Evolutionary conservation across 2,113 vertebrate genomes (phyloP).

Genomic region (Poeciliopsis retropinna): DNA sequence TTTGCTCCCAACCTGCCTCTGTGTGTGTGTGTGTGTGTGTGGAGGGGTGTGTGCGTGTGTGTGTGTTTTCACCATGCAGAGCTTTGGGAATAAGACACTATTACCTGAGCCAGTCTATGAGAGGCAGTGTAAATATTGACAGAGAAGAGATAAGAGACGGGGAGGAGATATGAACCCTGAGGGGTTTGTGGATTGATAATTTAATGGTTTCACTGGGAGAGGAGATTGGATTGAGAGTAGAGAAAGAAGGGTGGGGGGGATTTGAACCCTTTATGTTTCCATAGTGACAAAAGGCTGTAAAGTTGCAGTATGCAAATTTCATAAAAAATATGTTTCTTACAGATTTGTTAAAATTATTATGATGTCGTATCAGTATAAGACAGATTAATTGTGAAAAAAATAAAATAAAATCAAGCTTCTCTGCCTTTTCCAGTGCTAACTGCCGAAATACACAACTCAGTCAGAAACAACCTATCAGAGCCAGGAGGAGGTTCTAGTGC

Average conservation of each 20-base stretch:
- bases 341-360: no score
- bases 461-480: no score
- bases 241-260: conserved; percentile 16
- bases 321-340: no score
- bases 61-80: conserved; percentile 19
- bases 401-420: no score
- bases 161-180: conserved; percentile 55
- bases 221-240: conserved; percentile 45
- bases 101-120: conserved; percentile 63
- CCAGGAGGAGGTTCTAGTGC: no score
- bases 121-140: conserved; percentile 74
- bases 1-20: conserved; percentile 21
- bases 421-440: no score
- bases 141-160: conserved; percentile 44
- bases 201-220: conserved; percentile 71
- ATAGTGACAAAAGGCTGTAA: conserved; percentile 55
- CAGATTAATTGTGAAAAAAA: no score
- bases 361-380: no score
- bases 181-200: conserved; percentile 61
- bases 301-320: no score
- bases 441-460: no score
- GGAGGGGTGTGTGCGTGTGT: conserved; percentile 14
- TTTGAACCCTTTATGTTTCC: conserved; percentile 67
- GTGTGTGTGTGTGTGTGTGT: conserved; percentile 19
- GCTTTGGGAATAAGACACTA: conserved; percentile 69